Base-by-base conservation (phyloP, 1,140 invertebrate species). In the Dinoponera quadriceps region DNA sequence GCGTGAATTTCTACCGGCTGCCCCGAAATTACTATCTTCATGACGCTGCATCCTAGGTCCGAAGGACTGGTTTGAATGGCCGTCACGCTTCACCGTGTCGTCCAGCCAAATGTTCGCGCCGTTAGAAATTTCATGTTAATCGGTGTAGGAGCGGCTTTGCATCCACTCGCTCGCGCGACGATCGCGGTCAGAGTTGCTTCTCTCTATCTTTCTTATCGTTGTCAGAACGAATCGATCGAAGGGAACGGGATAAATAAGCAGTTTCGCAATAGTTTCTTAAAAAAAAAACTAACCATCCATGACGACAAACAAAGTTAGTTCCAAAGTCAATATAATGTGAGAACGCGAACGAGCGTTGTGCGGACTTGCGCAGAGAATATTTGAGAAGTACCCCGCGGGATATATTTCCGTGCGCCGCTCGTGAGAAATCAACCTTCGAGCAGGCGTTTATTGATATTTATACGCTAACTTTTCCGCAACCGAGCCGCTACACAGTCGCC, bases 381-480 rank as follows among this genome's bases (percentile, higher is more conserved):
- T 71, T 29, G 60, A 65, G 11, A 82, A 57, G 48, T 65, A 57
- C 4, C 57, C 49, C 22, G 27, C 49, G 48, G 48, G 72, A 82
- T 82, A 51, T 85, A 80, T 86, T 72, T 86, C 69, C 51, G 73
- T 25, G 48, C 68, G 20, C 59, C 57, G 48, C 49, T 57, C 73
- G 65, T 38, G 78, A 87, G 54, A 82, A 73, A 82, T 87, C 68
- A 66, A 85, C 57, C 81, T 80, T 83, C 71, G 44, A 85, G 65
- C 44, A 60, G 77, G 74, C 85, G 87, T 87, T 88, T 87, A 87
- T 88, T 87, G 87, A 88, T 87, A 87, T 88, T 88, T 88, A 88
- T 88, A 87, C 74, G 74, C 69, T 49, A 88, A 86, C 44, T 88
- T 88, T 85, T 82, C 51, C 20, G 48, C 63, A 60, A 83, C 68